Evolutionary conservation across 1,140 invertebrate species (phyloP), one percentile per base, ranked within the genome.

Genomic region (Drosophila lowei): DNA sequence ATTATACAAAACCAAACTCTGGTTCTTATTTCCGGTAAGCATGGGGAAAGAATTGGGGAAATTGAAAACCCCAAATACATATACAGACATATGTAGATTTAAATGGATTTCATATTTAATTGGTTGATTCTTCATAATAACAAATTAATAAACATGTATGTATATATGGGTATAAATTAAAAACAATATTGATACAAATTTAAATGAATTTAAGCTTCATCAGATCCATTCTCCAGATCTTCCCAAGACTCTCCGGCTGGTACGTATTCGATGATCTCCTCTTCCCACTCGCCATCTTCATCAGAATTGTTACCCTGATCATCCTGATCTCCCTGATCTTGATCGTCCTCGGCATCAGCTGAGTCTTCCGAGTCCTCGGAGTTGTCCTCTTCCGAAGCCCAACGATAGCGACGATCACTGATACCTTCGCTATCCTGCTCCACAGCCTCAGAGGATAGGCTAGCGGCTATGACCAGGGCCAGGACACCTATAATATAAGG

Each of bases 361-460:
- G 25, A 16, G 1, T 48, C 65, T 23, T 67, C 23, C 9, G 25
- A 43, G 25, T 54, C 34, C 7, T 68, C 52, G 7, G 3, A 18
- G 0, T 43, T 28, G 1, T 68, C 9, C 25, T 57, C 47, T 6
- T 79, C 83, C 1, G 47, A 57, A 0, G 6, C 23, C 80, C 80
- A 85, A 21, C 80, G 80, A 64, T 28, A 85, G n/a, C 80, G 80
- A 52, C 80, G 80, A 55, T 85, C 80, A 16, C 63, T 72, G 41
- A 85, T 85, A n/a, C 18, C 42, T 68, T 68, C 34, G 25, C 8
- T 41, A 2, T 66, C 67, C 6, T 60, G 9, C 7, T 58, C 47
- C 1, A 7, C 34, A 9, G 30, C 55, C 6, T 50, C 41, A 4
- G 25, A 13, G 30, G 67, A 73, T 8, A 57, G 9, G 28, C 38